Evolutionary conservation across 2,888 invertebrate genomes (phyloP).

Genomic region (Drosophila ezoana): DNA sequence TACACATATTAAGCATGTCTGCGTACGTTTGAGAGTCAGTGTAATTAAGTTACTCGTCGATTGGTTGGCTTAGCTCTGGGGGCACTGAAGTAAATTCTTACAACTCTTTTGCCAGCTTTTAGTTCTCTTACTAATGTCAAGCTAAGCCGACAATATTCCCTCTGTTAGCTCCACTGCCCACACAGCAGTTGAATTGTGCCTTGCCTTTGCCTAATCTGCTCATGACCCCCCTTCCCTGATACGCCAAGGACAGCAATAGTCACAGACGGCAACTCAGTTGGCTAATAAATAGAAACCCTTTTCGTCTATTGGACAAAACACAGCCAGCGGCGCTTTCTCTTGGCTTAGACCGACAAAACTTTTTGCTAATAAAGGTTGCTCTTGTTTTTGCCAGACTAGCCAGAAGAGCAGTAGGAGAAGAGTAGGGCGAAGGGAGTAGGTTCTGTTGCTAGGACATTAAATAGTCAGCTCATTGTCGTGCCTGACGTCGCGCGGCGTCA

Average conservation of each 20-base stretch:
- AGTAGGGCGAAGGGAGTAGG: not conserved
- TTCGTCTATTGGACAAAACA: conserved; percentile 61
- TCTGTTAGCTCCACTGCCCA: conserved; percentile 21
- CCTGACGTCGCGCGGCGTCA: conserved; percentile 65
- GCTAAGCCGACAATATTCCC: conserved; percentile 51
- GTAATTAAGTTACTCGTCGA: conserved; percentile 42
- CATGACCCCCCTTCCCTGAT: conserved; percentile 24
- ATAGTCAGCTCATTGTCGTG: conserved; percentile 78
- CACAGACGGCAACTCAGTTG: conserved; percentile 34
- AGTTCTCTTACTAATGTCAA: conserved; percentile 21
- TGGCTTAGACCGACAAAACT: conserved; percentile 59
- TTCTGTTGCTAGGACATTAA: conserved; percentile 60
- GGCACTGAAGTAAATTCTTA: conserved; percentile 6
- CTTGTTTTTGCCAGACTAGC: conserved; percentile 63
- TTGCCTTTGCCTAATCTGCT: conserved; percentile 46
- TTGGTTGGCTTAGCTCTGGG: conserved; percentile 31
- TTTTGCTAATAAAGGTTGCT: conserved; percentile 76
- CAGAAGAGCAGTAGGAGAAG: not conserved
- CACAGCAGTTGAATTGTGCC: conserved; percentile 13
- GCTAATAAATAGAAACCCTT: conserved; percentile 76
- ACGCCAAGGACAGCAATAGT: conserved; percentile 14
- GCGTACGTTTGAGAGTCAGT: conserved; percentile 22
- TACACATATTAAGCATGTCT: not conserved
- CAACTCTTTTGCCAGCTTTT: conserved; percentile 4
- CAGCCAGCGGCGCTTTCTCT: conserved; percentile 64